Conservation (phyloP, 2,113 vertebrate species). For the Aramus guarauna region DNA sequence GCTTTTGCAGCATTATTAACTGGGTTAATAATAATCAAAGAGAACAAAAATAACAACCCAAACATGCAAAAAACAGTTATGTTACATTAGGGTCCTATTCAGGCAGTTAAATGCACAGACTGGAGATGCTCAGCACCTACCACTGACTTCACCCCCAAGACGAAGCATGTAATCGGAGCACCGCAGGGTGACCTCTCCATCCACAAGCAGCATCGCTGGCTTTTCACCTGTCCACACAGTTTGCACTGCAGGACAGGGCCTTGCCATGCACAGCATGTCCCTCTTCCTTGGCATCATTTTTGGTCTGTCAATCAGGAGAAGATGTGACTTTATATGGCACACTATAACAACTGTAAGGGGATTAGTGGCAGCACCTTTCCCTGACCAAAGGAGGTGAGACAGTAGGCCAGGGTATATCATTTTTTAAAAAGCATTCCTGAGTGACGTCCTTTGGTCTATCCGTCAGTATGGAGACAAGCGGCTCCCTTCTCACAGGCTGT, state of each 20-base stretch:
- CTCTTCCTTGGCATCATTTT: not conserved
- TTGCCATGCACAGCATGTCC: not conserved
- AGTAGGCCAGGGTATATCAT: rapidly evolving
- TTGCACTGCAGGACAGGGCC: not conserved
- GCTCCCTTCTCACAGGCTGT: too few species aligned
- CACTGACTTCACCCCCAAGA: rapidly evolving
- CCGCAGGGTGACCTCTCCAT: not conserved
- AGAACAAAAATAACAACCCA: not conserved
- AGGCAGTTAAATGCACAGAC: not conserved
- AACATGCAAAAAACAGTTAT: not conserved
- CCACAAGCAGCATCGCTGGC: not conserved
- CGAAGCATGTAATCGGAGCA: not conserved
- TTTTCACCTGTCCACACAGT: not conserved
- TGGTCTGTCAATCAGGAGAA: not conserved
- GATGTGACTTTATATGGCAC: rapidly evolving
- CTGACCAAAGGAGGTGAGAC: not conserved
- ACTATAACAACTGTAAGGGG: not conserved
- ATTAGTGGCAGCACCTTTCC: not conserved
- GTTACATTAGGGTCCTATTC: not conserved
- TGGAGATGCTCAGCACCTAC: rapidly evolving
- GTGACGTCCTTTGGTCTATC: too few species aligned
- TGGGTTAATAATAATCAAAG: not conserved
- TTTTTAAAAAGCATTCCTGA: not conserved
- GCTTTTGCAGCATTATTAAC: not conserved
- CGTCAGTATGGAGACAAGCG: rapidly evolving